Evolutionary conservation across 2,113 vertebrate genomes (phyloP), one percentile per base, ranked within the genome.

Genomic region (Gasterosteus aculeatus): DNA sequence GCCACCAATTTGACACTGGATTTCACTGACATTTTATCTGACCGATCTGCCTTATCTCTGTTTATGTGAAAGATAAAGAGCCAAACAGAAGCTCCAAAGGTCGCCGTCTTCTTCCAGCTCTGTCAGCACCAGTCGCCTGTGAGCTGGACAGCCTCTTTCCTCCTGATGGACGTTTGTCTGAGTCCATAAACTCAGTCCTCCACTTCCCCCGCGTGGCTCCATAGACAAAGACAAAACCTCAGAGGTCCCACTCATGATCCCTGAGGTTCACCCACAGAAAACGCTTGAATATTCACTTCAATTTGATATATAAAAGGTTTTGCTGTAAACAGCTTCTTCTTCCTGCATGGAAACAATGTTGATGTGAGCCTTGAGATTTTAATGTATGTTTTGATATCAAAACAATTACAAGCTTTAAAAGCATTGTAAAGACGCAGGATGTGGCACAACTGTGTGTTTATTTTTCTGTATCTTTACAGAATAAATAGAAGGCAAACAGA

Each of bases 31-130:
- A 57, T 68, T 70, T 79, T 14, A 33, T 49, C n/a, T 4, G 51
- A 26, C 77, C 75, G 10, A 26, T 47, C 19, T 3, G 53, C 11
- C 77, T 80, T 67, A 83, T 86, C 81, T 81, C 1, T 63, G 77
- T 82, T 67, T 75, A 64, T 72, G 64, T 76, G 64, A 18, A 29
- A 79, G 75, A 84, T 86, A 79, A 83, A 47, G 38, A 15, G 10
- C 39, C 51, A 42, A 69, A 80, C 80, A 85, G 86, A 80, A 87
- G 86, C 80, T 56, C 6, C 38, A 81, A 10, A 84, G 83, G 72
- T 77, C 86, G 46, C 42, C 5, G 60, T 58, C 60, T 70, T 63
- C 58, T 58, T 81, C 75, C 83, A 62, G 35, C 59, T 86, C 84
- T 77, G 87, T 86, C 81, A 82, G 56, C 84, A 75, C 49, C 74